phyloP scores from a whole-genome alignment of 2,888 invertebrate genomes.

The Odontothrips loti region DNA sequence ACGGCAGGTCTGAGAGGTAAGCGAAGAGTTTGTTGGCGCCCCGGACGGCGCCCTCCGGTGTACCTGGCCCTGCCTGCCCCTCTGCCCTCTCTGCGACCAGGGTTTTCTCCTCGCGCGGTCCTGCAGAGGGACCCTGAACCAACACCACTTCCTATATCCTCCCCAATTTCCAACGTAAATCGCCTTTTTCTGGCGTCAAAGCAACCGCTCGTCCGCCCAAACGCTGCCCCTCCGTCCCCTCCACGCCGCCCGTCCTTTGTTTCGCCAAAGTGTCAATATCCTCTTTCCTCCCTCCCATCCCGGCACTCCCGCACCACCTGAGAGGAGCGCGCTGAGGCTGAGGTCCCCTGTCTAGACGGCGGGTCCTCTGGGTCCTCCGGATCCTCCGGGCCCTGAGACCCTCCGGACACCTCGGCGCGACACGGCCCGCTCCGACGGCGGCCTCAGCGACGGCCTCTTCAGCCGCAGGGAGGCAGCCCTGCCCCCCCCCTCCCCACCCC shows the following conservation, averaged over 20 bases:
- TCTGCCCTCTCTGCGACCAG: no score
- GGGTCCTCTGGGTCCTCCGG: neutral
- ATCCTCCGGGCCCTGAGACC: neutral
- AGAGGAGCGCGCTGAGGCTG: neutral
- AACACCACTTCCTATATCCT: neutral
- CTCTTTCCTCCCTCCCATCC: neutral
- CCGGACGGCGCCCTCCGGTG: no score
- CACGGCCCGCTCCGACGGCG: no score
- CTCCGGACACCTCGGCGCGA: neutral
- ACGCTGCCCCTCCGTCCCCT: no score
- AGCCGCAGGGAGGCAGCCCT: no score
- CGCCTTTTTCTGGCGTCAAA: neutral
- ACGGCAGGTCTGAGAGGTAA: no score
- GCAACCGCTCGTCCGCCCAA: neutral
- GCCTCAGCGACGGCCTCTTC: no score
- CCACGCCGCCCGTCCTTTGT: neutral
- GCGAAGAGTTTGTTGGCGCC: no score
- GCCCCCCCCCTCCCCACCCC: no score
- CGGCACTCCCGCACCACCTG: neutral
- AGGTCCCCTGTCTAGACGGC: neutral
- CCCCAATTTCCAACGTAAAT: constrained; percentile 1
- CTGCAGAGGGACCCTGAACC: no score
- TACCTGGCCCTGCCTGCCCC: no score
- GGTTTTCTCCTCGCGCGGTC: no score
- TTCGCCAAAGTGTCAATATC: constrained; percentile 5